phyloP scores from a whole-genome alignment of 2,113 vertebrate species.

The Paradisaea rubra region DNA sequence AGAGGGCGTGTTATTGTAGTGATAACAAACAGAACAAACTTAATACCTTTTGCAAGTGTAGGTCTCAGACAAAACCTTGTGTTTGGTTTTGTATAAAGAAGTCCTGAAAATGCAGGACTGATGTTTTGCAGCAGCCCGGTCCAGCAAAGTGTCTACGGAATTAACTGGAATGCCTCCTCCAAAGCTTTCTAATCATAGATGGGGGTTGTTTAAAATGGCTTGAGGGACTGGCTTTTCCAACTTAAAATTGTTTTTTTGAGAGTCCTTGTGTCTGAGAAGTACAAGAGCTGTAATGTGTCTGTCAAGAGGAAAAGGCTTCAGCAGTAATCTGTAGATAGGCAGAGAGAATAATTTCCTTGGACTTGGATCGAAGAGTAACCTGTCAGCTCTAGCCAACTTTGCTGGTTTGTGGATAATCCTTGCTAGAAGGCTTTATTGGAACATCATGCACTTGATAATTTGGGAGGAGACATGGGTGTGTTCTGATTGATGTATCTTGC shows the following conservation, averaged over 20 bases:
- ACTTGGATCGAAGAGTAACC: not conserved
- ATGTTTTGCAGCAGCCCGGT: not conserved
- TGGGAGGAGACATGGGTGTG: not conserved
- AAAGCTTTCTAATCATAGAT: not conserved
- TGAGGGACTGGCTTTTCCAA: not conserved
- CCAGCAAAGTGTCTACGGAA: not conserved
- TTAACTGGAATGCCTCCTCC: not conserved
- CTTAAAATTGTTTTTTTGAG: not conserved
- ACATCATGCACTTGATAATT: not conserved
- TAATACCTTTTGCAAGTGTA: not conserved
- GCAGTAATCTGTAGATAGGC: not conserved
- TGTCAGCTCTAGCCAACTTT: not conserved
- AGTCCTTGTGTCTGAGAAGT: not conserved
- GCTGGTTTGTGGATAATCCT: not conserved
- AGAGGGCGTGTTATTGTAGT: not conserved
- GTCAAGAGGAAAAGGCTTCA: not conserved
- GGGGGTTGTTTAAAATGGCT: not conserved
- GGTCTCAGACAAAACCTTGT: not conserved
- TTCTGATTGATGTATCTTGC: not conserved
- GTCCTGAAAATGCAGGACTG: not conserved
- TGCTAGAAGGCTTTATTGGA: not conserved
- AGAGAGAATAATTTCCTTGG: not conserved
- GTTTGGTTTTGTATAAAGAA: not conserved
- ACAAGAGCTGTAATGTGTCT: rapidly evolving
- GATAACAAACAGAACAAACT: not conserved